Evolutionary conservation across 2,113 vertebrate genomes (phyloP).

Genomic region (Rhinichthys klamathensis): DNA sequence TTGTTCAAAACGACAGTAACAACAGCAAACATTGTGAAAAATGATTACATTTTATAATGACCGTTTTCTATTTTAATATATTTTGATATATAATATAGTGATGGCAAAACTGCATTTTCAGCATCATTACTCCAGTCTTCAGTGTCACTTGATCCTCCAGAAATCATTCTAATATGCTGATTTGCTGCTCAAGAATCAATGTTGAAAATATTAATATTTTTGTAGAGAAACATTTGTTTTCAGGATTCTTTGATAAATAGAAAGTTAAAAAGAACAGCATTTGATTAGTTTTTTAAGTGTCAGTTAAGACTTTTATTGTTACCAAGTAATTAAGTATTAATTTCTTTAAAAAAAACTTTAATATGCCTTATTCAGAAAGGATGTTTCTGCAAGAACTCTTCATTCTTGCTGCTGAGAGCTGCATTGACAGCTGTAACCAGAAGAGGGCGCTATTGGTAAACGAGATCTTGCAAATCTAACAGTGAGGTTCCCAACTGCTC

Average conservation of each 20-base stretch:
- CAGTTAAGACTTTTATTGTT: too few relatives aligned
- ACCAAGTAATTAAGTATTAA: background rate
- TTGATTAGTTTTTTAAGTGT: too few relatives aligned
- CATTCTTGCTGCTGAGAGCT: background rate
- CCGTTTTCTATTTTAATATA: too few relatives aligned
- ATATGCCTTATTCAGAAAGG: background rate
- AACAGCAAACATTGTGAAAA: too few relatives aligned
- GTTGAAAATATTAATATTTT: too few relatives aligned
- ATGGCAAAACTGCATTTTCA: background rate
- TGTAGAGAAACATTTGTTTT: background rate
- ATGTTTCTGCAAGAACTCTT: background rate
- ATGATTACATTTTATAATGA: too few relatives aligned
- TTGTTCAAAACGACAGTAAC: background rate
- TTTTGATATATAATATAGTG: too few relatives aligned
- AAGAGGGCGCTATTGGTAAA: constrained; percentile 49
- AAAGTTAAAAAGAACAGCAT: background rate
- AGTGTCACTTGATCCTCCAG: background rate
- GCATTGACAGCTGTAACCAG: background rate
- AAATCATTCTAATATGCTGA: background rate
- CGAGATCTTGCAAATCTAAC: background rate
- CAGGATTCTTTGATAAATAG: background rate
- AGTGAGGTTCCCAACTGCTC: too few relatives aligned
- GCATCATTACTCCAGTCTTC: background rate
- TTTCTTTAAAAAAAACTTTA: background rate
- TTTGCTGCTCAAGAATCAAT: background rate